Base-by-base conservation (phyloP, 2,888 invertebrate species). In the Rambutsinella grinnellia region DNA sequence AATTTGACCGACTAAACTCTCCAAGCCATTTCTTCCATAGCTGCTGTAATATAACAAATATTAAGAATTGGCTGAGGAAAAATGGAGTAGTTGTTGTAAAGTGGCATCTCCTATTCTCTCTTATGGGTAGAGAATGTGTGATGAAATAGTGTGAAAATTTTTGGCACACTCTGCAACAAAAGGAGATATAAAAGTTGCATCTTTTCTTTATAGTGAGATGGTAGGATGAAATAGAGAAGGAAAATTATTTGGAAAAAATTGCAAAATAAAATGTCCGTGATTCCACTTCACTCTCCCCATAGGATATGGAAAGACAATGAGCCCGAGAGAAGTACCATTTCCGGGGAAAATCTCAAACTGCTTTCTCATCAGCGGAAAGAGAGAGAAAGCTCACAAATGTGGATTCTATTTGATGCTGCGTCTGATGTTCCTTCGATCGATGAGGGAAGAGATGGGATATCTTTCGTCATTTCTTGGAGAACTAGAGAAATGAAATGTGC, bases 331-430 rank as follows among this genome's bases (percentile, higher is more conserved):
- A n/a, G n/a, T n/a, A 60, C 57, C 46, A 72, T 79, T 79, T 79
- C 79, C 71, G 78, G 76, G 61, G 66, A 78, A 76, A 65, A 80
- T 67, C 75, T 78, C 47, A 61, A 65, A 47, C 67, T 74, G 66
- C 69, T 80, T 75, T 67, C 66, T 68, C 68, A 61, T 24, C 75
- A 65, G 70, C 51, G 80, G 84, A 46, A 84, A n/a, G 72, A 68
- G 49, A 54, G 28, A 27, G 75, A 70, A 62, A 72, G 91, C 82
- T 90, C 91, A 0, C 87, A 89, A 56, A 90, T 90, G 84, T 89
- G 92, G 62, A 89, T 92, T 75, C 96, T 96, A 0, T 95, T 95
- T 86, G 96, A 96, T 88, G 94, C 94, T 15, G 91, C 94, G 0
- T 92, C 93, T 3, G 95, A 95, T 82, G 90, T 90, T 47, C 90